phyloP scores from a whole-genome alignment of 2,888 invertebrate genomes.

The Hermaeophaga mercurialis region DNA sequence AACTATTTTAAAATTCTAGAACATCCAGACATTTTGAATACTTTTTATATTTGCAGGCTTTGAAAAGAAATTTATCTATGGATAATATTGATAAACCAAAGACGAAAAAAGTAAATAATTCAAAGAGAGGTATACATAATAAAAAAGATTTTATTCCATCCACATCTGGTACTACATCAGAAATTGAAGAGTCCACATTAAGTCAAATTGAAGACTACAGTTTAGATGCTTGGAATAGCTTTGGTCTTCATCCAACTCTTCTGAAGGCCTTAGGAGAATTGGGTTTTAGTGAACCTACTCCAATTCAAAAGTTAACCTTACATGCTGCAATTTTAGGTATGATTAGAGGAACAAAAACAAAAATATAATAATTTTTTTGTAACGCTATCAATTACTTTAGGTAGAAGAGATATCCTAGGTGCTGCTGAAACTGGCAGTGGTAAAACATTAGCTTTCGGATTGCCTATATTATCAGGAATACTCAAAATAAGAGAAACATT shows the following conservation, averaged over 20 bases:
- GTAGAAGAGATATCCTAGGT: conserved; percentile 89
- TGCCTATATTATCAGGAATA: conserved; percentile 89
- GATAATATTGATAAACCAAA: conserved; percentile 24
- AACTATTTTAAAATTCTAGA: too few relatives aligned
- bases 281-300: conserved; percentile 82
- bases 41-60: neutral
- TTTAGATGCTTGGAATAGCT: conserved; percentile 68
- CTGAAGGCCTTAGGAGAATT: conserved; percentile 75
- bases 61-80: neutral
- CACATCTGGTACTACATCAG: conserved; percentile 31
- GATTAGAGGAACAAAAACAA: too few relatives aligned
- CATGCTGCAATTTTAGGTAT: conserved; percentile 84
- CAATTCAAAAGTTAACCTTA: conserved; percentile 82
- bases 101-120: conserved; percentile 28
- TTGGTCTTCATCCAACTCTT: conserved; percentile 73
- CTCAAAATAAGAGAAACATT: conserved; percentile 60
- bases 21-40: too few relatives aligned
- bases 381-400: conserved; percentile 49
- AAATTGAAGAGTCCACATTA: conserved; percentile 20
- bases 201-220: conserved; percentile 12
- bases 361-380: too few relatives aligned
- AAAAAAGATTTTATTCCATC: conserved; percentile 33
- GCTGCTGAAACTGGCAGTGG: conserved; percentile 99
- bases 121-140: too few relatives aligned
- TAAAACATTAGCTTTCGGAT: conserved; percentile 96